A percentile compares a stretch with the other conserved stretches of the same genome.
Evolutionary conservation across 2,888 invertebrate species (phyloP).

Genomic region (Cosmia trapezina): DNA sequence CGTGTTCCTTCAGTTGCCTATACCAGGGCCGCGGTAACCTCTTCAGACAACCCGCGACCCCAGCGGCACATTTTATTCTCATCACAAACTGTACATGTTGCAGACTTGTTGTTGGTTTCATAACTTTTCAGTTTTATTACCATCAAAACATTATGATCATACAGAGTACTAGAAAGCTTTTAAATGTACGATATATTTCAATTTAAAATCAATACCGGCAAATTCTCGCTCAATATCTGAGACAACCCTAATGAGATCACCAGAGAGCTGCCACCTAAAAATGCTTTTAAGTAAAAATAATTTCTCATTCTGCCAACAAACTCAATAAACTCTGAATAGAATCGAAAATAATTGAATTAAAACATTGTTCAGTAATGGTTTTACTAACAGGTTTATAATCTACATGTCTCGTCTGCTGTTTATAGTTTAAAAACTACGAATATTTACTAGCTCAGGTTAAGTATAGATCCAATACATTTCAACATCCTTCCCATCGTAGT

Average conservation of each 20-base stretch:
- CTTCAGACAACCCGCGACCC: too few relatives aligned
- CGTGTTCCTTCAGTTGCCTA: too few relatives aligned
- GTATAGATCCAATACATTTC: neutral
- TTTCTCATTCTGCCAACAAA: constrained; percentile 9
- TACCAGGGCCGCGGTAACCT: too few relatives aligned
- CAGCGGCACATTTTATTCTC: neutral
- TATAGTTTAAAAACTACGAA: neutral
- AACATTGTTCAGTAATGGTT: neutral
- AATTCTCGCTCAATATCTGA: constrained; percentile 40
- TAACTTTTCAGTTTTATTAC: neutral
- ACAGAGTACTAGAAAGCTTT: constrained; percentile 24
- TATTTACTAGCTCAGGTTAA: neutral
- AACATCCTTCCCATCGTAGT: neutral
- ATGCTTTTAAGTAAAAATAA: constrained; percentile 12
- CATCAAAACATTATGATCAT: neutral
- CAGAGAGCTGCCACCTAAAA: constrained; percentile 67
- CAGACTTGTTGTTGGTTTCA: neutral
- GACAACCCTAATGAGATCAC: constrained; percentile 79
- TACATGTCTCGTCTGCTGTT: neutral
- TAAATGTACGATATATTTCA: constrained; percentile 38
- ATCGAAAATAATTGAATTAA: neutral
- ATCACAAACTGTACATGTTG: neutral
- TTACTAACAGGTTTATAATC: neutral
- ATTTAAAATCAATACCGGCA: constrained; percentile 32
- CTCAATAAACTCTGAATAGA: neutral